Evolutionary conservation across 2,888 invertebrate genomes (phyloP), one percentile per base, ranked within the genome.

Genomic region (Lepidocyrtoides sp.): DNA sequence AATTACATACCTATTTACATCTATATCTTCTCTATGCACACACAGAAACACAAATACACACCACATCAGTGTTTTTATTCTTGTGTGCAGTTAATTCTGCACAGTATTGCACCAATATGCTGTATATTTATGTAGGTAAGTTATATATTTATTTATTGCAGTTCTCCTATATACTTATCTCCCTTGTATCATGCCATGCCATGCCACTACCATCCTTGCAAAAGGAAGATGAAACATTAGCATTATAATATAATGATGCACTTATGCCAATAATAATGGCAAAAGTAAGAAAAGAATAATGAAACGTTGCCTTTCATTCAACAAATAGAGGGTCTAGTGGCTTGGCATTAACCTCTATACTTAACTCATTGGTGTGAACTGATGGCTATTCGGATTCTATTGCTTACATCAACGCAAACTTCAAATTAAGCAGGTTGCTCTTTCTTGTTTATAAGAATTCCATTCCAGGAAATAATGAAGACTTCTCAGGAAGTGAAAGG

Each of bases 401-500:
- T 90, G 83, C 83, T 75, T 72, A 63, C 83, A 90, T 51, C 82
- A 91, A 91, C 86, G 91, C 91, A 91, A 91, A 91, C 91, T 91
- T 86, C 86, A 87, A 91, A 91, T 91, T 91, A 91, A 82, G 82
- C 86, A 91, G 91, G 91, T 91, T 91, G 86, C 91, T 91, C 86
- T 81, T 86, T 91, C 91, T 87, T 86, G 86, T 91, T 75, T 44
- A 41, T 29, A 29, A 4, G 14, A 41, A 60, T 20, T 36, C 23
- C 57, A 86, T 91, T 91, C 91, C 91, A 91, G 91, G 91, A 91
- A 91, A 91, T 91, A 87, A 91, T 91, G 91, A 91, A 91, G 91
- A 91, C 91, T 91, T 91, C 91, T 91, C 91, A 91, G 91, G 91
- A 91, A 91, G 86, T 91, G 91, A 91, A 91, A 91, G 91, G 86